These are phyloP conservation scores for Coranthus polyacanthus DNA, from an alignment of 2,797 vertebrate genomes.

Conservation along the genomic window DNA sequence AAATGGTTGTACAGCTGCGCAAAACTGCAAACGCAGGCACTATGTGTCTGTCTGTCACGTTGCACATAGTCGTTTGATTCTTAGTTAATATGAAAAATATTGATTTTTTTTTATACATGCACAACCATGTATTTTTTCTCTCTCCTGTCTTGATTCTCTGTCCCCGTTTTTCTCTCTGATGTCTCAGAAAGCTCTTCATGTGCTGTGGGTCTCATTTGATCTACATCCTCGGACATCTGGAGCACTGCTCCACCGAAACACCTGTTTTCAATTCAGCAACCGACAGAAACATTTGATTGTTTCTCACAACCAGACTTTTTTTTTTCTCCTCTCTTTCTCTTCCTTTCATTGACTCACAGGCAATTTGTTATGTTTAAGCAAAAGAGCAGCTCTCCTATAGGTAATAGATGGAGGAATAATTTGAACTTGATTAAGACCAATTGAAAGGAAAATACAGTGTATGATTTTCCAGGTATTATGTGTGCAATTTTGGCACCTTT, in stretches of 20 bases:
- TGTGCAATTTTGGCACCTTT: slow-evolving; percentile 57
- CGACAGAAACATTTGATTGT: slow-evolving; percentile 80
- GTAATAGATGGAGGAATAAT: slow-evolving; percentile 56
- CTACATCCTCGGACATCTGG: slow-evolving; percentile 81
- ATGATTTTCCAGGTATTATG: slow-evolving; percentile 54
- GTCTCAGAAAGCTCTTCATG: slow-evolving; percentile 65
- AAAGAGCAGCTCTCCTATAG: slow-evolving; percentile 42
- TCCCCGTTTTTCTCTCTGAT: slow-evolving; percentile 49
- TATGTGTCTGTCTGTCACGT: not conserved
- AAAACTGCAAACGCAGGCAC: too few species aligned
- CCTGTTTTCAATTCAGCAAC: slow-evolving; percentile 86
- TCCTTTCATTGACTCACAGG: slow-evolving; percentile 47
- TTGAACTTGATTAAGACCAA: slow-evolving; percentile 66
- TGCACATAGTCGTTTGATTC: not conserved
- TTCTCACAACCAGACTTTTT: slow-evolving; percentile 63
- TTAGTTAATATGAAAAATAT: slow-evolving; percentile 2
- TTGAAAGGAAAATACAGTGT: slow-evolving; percentile 43
- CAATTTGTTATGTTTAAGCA: slow-evolving; percentile 66
- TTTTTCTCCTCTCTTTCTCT: slow-evolving; percentile 3
- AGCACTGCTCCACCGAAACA: slow-evolving; percentile 70
- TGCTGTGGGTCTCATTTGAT: slow-evolving; percentile 78
- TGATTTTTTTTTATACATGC: slow-evolving; percentile 13
- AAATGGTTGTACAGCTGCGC: too few species aligned
- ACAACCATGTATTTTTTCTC: slow-evolving; percentile 2
- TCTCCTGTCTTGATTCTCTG: slow-evolving; percentile 39